Evolutionary conservation across 2,113 vertebrate species (phyloP).

Genomic region (Ammodytes marinus): DNA sequence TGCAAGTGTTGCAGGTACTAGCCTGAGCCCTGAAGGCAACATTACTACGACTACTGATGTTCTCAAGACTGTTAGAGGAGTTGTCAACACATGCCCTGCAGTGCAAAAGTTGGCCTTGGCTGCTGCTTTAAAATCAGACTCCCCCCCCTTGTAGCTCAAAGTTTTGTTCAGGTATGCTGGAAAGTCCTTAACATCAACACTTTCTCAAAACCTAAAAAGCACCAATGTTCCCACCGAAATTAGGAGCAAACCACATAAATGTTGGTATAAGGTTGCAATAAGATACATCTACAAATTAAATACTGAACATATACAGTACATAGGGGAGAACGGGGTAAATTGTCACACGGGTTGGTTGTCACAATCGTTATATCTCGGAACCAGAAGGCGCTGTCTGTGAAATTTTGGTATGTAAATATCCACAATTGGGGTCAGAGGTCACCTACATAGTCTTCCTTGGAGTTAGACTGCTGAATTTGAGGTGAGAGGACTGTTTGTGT

Average conservation of each 20-base stretch:
- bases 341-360: too few species aligned
- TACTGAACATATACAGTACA: background rate
- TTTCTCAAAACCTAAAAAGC: background rate
- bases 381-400: too few species aligned
- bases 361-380: too few species aligned
- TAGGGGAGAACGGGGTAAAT: too few species aligned
- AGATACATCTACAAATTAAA: constrained; percentile 1
- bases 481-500: too few species aligned
- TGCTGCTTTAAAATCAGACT: background rate
- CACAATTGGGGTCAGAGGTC: too few species aligned
- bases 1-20: constrained; percentile 64
- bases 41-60: constrained; percentile 50
- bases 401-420: too few species aligned
- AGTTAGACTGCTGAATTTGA: too few species aligned
- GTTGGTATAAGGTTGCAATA: background rate
- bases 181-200: constrained; percentile 55
- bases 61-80: constrained; percentile 50
- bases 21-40: constrained; percentile 65
- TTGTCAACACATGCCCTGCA: constrained; percentile 69
- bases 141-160: background rate
- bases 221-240: constrained; percentile 6
- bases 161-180: constrained; percentile 39
- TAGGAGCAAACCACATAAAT: constrained; percentile 31
- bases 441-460: too few species aligned
- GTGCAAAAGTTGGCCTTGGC: constrained; percentile 21